Evolutionary conservation across 64 coral and sea anemone genomes (phyloP), one percentile per base, ranked within the genome.

Genomic region (Porites australiensis): DNA sequence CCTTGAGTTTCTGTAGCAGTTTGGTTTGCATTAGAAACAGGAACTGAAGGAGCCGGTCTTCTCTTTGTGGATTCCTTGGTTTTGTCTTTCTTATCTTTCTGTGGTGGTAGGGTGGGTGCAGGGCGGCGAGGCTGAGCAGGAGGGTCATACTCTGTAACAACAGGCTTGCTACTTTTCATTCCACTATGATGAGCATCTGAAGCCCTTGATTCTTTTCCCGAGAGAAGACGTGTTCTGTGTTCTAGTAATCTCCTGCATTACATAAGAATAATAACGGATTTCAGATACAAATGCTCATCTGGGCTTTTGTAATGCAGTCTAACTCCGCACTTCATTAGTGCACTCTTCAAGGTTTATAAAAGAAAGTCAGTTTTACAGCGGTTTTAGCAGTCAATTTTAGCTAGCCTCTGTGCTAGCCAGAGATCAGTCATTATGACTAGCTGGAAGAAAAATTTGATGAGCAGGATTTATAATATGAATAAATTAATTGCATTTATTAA

Each of bases 241-340:
- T 86, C 82, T 77, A 92, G 44, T n/a, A 92, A 83, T 77, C 75
- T 92, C 68, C 90, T 92, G 6, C 6, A 84, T 13, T 10, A 69
- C 46, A 19, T 8, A 68, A 15, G 19, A 51, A 44, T 18, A 6
- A 51, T 68, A 13, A 51, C 54, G 12, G 12, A 37, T 37, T 37
- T 37, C 27, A 37, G 27, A 37, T 37, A 37, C 27, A 37, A 37
- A 37, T 37, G 27, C 27, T 37, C 27, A 37, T 37, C 27, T 37
- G 27, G 27, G 27, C 27, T 37, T 37, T 37, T 37, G 27, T 37
- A 37, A 37, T 37, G 27, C 27, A 37, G 27, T 37, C 27, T 37
- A 37, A 37, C 27, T 37, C 27, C 1, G 27, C 27, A 37, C 27
- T 37, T 37, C 27, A 37, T 37, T 37, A 37, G 27, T 37, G 27